These are phyloP conservation scores for Alcedo quadribrachys DNA, from an alignment of 2,797 vertebrate species.

Conservation along the genomic window DNA sequence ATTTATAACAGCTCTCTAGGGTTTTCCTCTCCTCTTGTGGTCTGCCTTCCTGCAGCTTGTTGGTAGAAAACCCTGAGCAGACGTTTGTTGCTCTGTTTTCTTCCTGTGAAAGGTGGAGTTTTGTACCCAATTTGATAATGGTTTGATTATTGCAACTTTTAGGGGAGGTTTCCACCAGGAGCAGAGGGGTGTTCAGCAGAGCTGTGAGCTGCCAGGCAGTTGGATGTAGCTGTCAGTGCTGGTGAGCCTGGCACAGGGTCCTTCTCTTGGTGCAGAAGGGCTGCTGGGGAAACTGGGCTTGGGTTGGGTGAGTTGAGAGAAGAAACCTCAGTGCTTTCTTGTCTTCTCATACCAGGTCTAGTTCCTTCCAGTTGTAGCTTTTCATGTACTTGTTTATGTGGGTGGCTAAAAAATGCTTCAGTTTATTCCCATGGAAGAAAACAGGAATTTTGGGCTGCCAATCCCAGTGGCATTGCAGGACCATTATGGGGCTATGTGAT, in stretches of 20 bases:
- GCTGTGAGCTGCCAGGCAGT: background rate
- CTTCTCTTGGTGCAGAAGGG: accelerated
- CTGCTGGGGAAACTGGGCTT: background rate
- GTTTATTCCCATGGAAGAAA: background rate
- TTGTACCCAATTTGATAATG: background rate
- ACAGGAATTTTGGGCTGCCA: background rate
- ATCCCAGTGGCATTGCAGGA: background rate
- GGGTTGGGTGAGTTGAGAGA: background rate
- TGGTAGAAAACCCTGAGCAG: background rate
- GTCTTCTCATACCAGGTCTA: background rate
- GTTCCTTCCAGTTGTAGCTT: accelerated
- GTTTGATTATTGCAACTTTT: background rate
- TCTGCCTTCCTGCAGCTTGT: background rate
- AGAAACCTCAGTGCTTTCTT: background rate
- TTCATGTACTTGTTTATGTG: accelerated
- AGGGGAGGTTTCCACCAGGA: background rate
- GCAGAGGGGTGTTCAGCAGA: accelerated
- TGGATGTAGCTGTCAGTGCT: background rate
- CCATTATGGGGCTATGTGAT: background rate
- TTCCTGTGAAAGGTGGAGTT: background rate
- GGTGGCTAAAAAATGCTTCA: background rate
- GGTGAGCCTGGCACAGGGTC: background rate
- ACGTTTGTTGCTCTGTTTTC: background rate
- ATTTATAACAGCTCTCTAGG: background rate
- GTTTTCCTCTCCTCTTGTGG: background rate